phyloP scores from a whole-genome alignment of 2,888 invertebrate genomes.

The Coenonympha arcania region DNA sequence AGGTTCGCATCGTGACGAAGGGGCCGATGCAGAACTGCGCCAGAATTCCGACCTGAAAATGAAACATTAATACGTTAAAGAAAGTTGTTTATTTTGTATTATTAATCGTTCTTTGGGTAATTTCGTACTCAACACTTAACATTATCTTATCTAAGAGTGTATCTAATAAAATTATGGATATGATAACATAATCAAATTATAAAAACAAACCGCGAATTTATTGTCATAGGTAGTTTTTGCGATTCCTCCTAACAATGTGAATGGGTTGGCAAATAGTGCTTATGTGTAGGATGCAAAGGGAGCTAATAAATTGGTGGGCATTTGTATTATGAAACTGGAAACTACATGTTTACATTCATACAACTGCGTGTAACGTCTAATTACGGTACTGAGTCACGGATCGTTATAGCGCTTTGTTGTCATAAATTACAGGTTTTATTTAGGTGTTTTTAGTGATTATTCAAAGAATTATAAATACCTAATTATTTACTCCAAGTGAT shows the following conservation, averaged over 20 bases:
- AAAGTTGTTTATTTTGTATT: too few relatives aligned
- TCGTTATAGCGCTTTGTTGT: slow-evolving; percentile 17
- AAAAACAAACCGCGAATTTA: too few relatives aligned
- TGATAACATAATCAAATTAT: background rate
- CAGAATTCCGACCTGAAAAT: slow-evolving; percentile 74
- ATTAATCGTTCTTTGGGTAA: too few relatives aligned
- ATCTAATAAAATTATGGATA: background rate
- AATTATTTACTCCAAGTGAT: too few relatives aligned
- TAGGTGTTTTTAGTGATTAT: background rate
- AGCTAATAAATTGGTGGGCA: background rate
- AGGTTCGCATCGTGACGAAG: slow-evolving; percentile 68
- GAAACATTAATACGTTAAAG: slow-evolving; percentile 24
- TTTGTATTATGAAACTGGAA: slow-evolving; percentile 1
- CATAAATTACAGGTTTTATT: background rate
- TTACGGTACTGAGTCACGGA: slow-evolving; percentile 45
- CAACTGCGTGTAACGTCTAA: slow-evolving; percentile 33
- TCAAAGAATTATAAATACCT: too few relatives aligned
- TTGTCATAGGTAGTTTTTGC: background rate
- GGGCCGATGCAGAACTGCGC: slow-evolving; percentile 76
- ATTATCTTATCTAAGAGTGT: too few relatives aligned
- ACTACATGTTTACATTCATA: background rate
- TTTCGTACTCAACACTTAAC: too few relatives aligned
- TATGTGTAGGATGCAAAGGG: background rate
- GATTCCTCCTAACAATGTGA: background rate
- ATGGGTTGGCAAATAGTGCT: background rate